Percentiles rank a stretch among this genome's conserved stretches.
phyloP scores from a whole-genome alignment of 2,888 invertebrate species.

The Punctoribates punctum region DNA sequence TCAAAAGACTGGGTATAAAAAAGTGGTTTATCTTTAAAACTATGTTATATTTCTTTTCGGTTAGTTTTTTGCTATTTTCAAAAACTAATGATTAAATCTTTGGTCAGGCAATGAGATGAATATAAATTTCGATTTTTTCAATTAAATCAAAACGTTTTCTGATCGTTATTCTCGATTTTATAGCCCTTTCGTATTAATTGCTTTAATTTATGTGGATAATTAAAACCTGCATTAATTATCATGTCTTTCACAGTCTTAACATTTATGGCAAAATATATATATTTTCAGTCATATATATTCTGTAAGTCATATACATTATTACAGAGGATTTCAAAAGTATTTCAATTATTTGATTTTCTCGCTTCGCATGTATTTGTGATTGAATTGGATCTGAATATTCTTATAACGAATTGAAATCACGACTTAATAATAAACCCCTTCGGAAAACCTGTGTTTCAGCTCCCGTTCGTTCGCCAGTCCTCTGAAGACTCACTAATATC shows the following conservation, averaged over 20 bases:
- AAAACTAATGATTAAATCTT: not conserved
- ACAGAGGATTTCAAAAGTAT: not conserved
- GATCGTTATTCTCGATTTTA: not conserved
- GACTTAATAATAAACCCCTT: not conserved
- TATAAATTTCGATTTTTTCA: not conserved
- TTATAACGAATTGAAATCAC: not conserved
- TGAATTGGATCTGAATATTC: not conserved
- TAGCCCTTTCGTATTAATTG: conserved; percentile 10
- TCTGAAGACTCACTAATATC: not conserved
- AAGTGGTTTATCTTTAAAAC: not conserved
- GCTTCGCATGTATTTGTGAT: not conserved
- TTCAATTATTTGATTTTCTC: no score
- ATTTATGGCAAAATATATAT: not conserved
- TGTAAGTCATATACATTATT: not conserved
- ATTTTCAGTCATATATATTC: not conserved
- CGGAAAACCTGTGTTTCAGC: not conserved
- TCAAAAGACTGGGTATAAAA: no score
- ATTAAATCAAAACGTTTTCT: not conserved
- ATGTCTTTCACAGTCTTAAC: not conserved
- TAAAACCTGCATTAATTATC: not conserved
- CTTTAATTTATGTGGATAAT: conserved; percentile 4
- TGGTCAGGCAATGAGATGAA: not conserved
- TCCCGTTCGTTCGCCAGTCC: not conserved
- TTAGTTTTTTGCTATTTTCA: not conserved
- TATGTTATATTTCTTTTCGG: not conserved